Percentiles rank a stretch among this genome's conserved stretches.
These are phyloP conservation scores for Nebria salina DNA, from an alignment of 2,888 invertebrate genomes.

Conservation along the genomic window DNA sequence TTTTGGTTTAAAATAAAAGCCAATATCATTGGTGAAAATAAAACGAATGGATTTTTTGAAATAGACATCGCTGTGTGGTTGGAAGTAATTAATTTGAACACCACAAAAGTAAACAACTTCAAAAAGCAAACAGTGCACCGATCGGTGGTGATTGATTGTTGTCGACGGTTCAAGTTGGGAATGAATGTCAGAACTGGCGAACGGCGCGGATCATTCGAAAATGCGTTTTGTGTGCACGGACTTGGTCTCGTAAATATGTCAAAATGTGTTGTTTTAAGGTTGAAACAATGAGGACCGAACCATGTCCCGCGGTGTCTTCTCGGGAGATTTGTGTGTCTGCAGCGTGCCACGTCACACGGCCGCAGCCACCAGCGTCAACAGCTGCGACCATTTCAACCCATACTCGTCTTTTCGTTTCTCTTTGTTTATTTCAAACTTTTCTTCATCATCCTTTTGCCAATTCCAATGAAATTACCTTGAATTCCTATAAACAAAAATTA, in stretches of 20 bases:
- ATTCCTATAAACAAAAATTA: too few relatives aligned
- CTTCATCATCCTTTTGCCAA: not conserved
- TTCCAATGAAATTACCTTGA: not conserved
- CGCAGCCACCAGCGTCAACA: not conserved
- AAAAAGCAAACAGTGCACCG: slow-evolving; percentile 1
- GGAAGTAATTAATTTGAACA: slow-evolving; percentile 1
- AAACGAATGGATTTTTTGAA: not conserved
- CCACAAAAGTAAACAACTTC: slow-evolving; percentile 1
- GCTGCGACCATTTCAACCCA: not conserved
- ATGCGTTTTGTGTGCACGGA: slow-evolving; percentile 2
- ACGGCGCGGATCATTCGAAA: slow-evolving; percentile 43
- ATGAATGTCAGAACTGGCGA: slow-evolving; percentile 53
- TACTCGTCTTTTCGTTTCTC: not conserved
- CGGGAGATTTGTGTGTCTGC: slow-evolving; percentile 63
- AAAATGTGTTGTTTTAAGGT: slow-evolving; percentile 63
- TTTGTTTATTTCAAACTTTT: not conserved
- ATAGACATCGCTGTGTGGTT: not conserved
- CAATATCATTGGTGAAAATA: not conserved
- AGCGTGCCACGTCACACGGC: slow-evolving; percentile 53
- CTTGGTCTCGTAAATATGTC: slow-evolving; percentile 61
- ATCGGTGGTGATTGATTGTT: not conserved
- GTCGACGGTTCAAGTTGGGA: not conserved
- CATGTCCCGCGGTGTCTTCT: slow-evolving; percentile 42
- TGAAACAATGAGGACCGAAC: slow-evolving; percentile 59
- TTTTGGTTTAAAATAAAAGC: not conserved